phyloP scores from a whole-genome alignment of 2,888 invertebrate genomes.

The Drosophila meridiana region DNA sequence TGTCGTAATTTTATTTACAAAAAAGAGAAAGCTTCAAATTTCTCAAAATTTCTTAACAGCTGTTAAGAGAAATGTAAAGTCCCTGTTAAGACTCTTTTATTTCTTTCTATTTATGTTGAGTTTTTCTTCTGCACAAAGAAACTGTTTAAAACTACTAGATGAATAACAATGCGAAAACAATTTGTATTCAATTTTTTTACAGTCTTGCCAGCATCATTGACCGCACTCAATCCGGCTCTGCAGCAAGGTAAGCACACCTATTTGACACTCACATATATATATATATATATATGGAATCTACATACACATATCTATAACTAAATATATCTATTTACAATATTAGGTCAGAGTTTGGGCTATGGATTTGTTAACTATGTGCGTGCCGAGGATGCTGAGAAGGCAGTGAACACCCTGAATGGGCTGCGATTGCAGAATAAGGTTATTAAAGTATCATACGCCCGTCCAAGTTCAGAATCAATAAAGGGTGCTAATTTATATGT shows the following conservation, averaged over 20 bases:
- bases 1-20: background rate
- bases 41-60: background rate
- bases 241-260: constrained; percentile 81
- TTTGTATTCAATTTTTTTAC: constrained; percentile 38
- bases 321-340: background rate
- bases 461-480: constrained; percentile 98
- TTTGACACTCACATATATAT: background rate
- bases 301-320: background rate
- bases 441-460: constrained; percentile 99
- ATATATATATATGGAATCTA: background rate
- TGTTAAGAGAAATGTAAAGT: background rate
- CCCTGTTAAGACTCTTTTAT: background rate
- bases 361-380: constrained; percentile 99
- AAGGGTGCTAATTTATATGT: constrained; percentile 99
- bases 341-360: constrained; percentile 99
- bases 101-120: background rate
- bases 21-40: background rate
- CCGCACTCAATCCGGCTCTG: constrained; percentile 84
- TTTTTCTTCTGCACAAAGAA: background rate
- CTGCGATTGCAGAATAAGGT: constrained; percentile 99
- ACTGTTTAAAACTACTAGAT: background rate
- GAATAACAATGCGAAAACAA: constrained; percentile 18
- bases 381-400: constrained; percentile 99
- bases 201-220: constrained; percentile 85
- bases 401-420: constrained; percentile 98